Evolutionary conservation across 2,797 vertebrate species (phyloP), one percentile per base, ranked within the genome.

Genomic region (Esox masquinongy): DNA sequence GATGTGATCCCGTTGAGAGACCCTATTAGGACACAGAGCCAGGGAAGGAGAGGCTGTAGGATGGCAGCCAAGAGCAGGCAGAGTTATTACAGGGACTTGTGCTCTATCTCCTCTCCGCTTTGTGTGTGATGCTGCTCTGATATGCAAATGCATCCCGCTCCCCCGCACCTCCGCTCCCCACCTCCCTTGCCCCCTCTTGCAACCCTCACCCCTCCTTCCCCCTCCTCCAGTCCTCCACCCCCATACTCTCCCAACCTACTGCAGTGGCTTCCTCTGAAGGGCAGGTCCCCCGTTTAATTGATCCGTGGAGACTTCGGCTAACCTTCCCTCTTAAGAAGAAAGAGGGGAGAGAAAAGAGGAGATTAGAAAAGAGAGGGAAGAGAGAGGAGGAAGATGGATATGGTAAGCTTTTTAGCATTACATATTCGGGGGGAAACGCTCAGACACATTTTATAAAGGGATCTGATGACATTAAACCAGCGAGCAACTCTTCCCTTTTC

Each of bases 11-110:
- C 22, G 12, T 61, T 11, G 56, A 61, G 56, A 61, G 19, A n/a
- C 53, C 53, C 53, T 56, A 56, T 56, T 56, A 56, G 53, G 53
- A 56, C 56, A 61, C 22, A 24, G 22, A 73, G 31, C 29, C 26
- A 59, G 29, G 53, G 34, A 94, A 94, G 93, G 94, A 93, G 85
- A 90, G 90, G 95, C 93, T 94, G 24, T 26, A 17, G 61, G 61
- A 29, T 5, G 24, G 26, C 64, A 36, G 64, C 29, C 94, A 95
- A 94, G 93, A 94, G 93, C 94, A 93, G 92, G 93, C 93, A 95
- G 94, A 95, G 94, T 94, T 95, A 95, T 95, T 95, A 95, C 94
- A 91, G 82, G 29, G 92, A 92, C 94, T 94, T 94, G 94, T 95
- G 94, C 26, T 94, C 95, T 94, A 95, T 95, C 93, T 95, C 94